Evolutionary conservation across 2,113 vertebrate species (phyloP), one percentile per base, ranked within the genome.

Genomic region (Gopherus evgoodei): DNA sequence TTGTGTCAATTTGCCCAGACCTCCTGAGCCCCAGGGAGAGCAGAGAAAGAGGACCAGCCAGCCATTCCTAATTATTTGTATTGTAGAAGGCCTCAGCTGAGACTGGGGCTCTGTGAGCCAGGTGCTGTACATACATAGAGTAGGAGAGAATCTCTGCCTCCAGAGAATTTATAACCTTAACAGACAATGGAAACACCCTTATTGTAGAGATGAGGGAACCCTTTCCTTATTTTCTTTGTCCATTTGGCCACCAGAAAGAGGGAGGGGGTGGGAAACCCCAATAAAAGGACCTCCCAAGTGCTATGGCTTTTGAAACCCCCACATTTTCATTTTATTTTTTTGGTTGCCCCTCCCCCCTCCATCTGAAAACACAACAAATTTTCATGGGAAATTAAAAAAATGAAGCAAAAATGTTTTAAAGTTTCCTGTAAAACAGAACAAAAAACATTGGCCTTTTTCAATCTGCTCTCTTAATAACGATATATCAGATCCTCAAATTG

Each of bases 101-200:
- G 59, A 35, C 3, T 35, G 31, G 0, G 27, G 29, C 17, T 27
- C 17, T 3, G 3, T 29, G 25, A 21, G 12, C 7, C 0, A 1
- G n/a, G 59, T 0, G 44, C 52, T 27, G 25, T 21, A 0, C 0
- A 2, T 6, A 6, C 1, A 19, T 19, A 19, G 12, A 59, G 62
- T 69, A 69, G n/a, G 0, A 0, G 11, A 0, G 8, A 35, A 17
- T 75, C 53, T 75, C 72, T 8, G 14, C 11, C 75, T 42, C 75
- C 42, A 29, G 75, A 22, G 22, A n/a, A 50, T 69, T 69, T 65
- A 35, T 29, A 35, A 17, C 3, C 31, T 4, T 35, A n/a, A 5
- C 62, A n/a, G 62, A 69, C 62, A 35, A n/a, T n/a, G 62, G 65
- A 17, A 72, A n/a, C 19, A 38, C 5, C 17, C 17, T 72, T 38